A percentile compares a stretch with the other conserved stretches of the same genome.
Conservation (phyloP, 2,113 vertebrate genomes). For the Pan troglodytes region NHGRI_mPanTro3-v2.1_pri NC_072401.2:29046501-29047000, state of each 20-base stretch:
- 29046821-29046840: background rate
- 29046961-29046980: background rate
- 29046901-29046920: background rate
- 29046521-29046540: no score
- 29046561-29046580: no score
- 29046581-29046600: no score
- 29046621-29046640: background rate
- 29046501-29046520: no score
- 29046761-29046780: background rate
- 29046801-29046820: background rate
- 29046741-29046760: background rate
- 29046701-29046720: background rate
- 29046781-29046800: background rate
- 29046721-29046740: background rate
- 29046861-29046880: background rate
- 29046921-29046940: background rate
- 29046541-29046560: no score
- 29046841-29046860: background rate
- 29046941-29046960: background rate
- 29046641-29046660: background rate
- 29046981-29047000: background rate
- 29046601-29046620: background rate
- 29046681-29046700: background rate
- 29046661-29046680: background rate
- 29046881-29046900: background rate